Conservation (phyloP, 2,797 vertebrate genomes). For the Distichodus sexfasciatus region DNA sequence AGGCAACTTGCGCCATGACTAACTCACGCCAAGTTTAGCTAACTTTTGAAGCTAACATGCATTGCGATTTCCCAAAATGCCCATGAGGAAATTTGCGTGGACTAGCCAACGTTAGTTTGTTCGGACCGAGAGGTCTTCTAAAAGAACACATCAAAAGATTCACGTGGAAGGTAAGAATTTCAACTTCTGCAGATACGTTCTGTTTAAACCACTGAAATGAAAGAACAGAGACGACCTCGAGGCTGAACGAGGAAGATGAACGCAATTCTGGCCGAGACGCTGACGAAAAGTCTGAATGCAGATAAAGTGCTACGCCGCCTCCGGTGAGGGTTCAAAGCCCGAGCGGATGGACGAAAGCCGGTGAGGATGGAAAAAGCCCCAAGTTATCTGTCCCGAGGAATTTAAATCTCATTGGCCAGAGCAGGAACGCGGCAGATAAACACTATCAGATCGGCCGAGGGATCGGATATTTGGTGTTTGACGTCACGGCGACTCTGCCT, state of each 20-base stretch:
- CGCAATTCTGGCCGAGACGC: neutral
- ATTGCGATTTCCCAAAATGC: too few relatives aligned
- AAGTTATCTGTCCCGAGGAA: constrained; percentile 19
- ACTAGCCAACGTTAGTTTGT: too few relatives aligned
- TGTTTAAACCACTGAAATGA: neutral
- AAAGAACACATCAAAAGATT: too few relatives aligned
- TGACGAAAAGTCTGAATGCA: neutral
- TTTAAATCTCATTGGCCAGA: constrained; percentile 15
- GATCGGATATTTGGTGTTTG: neutral
- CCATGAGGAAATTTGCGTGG: too few relatives aligned
- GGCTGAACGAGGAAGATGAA: neutral
- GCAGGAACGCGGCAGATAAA: constrained; percentile 14
- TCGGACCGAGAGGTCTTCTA: too few relatives aligned
- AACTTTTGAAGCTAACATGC: too few relatives aligned
- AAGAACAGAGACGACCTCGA: neutral
- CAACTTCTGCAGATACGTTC: too few relatives aligned
- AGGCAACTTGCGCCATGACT: too few relatives aligned
- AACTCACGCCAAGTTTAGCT: too few relatives aligned
- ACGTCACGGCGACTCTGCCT: neutral
- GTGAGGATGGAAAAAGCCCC: neutral
- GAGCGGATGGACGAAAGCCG: neutral
- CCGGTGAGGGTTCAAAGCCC: constrained; percentile 9
- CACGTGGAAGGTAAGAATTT: too few relatives aligned
- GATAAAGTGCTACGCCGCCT: neutral
- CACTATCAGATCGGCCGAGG: constrained; percentile 15